These are phyloP conservation scores for Amphipoea oculea DNA, from an alignment of 2,888 invertebrate species.

Conservation along the genomic window DNA sequence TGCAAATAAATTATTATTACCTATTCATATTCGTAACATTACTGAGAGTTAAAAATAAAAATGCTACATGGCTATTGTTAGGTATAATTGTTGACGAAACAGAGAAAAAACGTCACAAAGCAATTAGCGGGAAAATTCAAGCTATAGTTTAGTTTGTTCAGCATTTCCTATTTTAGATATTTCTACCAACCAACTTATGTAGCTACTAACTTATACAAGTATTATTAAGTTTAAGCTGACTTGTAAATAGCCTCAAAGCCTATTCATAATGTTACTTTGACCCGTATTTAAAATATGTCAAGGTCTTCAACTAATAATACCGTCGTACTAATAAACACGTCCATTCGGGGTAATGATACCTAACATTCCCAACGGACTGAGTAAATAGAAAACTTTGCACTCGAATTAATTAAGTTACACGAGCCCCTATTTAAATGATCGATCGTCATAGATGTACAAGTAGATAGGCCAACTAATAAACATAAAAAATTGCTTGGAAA, in stretches of 20 bases:
- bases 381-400: conserved; percentile 26
- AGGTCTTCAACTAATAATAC: conserved; percentile 37
- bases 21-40: too few species aligned
- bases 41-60: not conserved
- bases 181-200: too few species aligned
- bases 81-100: not conserved
- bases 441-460: conserved; percentile 59
- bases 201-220: not conserved
- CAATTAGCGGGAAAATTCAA: not conserved
- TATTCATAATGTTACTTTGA: conserved; percentile 24
- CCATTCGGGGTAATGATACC: conserved; percentile 16
- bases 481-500: conserved; percentile 67
- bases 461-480: conserved; percentile 63
- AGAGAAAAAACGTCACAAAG: not conserved
- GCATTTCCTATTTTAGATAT: not conserved
- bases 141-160: not conserved
- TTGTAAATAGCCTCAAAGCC: not conserved
- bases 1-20: too few species aligned
- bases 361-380: conserved; percentile 36
- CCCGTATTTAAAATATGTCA: conserved; percentile 49
- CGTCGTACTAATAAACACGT: conserved; percentile 28
- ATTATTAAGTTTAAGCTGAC: conserved; percentile 4
- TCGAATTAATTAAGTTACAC: conserved; percentile 58
- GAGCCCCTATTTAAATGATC: conserved; percentile 60
- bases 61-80: not conserved